These are phyloP conservation scores for Halocynthia roretzi DNA, from an alignment of 23 tunicate species.

Conservation along the genomic window DNA sequence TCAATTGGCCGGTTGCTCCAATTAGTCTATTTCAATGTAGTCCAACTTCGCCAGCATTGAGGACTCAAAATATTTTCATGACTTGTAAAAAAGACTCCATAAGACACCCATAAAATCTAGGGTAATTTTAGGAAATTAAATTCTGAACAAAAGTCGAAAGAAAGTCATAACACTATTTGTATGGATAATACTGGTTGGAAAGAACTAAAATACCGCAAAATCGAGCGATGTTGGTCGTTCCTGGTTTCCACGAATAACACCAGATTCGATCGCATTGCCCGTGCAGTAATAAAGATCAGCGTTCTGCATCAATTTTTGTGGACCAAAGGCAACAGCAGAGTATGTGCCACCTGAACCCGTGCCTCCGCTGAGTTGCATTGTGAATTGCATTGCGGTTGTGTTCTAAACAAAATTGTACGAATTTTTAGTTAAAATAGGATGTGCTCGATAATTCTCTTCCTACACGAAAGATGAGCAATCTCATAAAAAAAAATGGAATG, in stretches of 20 bases:
- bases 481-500: too few relatives aligned
- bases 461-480: too few relatives aligned
- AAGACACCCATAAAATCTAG: too few relatives aligned
- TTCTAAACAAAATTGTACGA: conserved; percentile 2
- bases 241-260: background rate
- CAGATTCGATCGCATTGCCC: conserved; percentile 12
- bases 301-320: conserved; percentile 14
- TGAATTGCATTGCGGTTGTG: background rate
- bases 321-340: conserved; percentile 28
- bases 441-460: too few relatives aligned
- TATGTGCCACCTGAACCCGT: conserved; percentile 9
- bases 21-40: too few relatives aligned
- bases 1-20: too few relatives aligned
- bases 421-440: background rate
- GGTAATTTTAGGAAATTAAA: too few relatives aligned
- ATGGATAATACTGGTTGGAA: background rate
- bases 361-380: conserved; percentile 18
- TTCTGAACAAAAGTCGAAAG: too few relatives aligned
- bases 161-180: too few relatives aligned
- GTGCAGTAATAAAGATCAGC: conserved; percentile 40
- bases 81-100: too few relatives aligned
- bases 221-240: background rate
- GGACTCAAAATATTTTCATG: too few relatives aligned
- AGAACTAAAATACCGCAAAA: background rate
- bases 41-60: too few relatives aligned